Percentiles rank a stretch among this genome's conserved stretches.
Conservation (phyloP, 2,888 invertebrate genomes). For the Galeopsomyia nigrocyanea region DNA sequence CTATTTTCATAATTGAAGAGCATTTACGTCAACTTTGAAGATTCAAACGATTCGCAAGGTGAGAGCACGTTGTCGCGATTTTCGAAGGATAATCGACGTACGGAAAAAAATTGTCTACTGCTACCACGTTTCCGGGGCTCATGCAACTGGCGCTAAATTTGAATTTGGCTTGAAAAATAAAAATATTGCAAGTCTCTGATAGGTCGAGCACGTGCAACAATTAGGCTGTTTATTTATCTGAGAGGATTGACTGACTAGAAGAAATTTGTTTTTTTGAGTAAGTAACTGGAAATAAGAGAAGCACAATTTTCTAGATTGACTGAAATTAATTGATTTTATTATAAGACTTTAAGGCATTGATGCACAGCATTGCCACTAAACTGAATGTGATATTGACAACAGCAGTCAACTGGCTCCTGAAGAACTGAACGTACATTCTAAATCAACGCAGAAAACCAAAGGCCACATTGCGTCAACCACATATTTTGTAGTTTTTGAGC, state of each 20-base stretch:
- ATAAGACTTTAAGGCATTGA: slow-evolving; percentile 27
- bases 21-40: too few species aligned
- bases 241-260: neutral
- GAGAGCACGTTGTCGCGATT: slow-evolving; percentile 26
- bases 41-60: neutral
- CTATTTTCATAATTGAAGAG: too few species aligned
- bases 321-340: slow-evolving; percentile 18
- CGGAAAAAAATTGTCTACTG: slow-evolving; percentile 45
- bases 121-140: slow-evolving; percentile 43
- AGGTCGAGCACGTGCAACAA: too few species aligned
- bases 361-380: slow-evolving; percentile 11
- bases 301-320: neutral
- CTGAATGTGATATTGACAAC: slow-evolving; percentile 38
- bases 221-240: neutral
- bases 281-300: slow-evolving; percentile 18
- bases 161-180: slow-evolving; percentile 3
- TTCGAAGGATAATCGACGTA: neutral
- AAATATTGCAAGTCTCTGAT: too few species aligned
- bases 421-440: slow-evolving; percentile 29
- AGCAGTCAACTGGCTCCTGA: slow-evolving; percentile 1
- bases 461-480: neutral
- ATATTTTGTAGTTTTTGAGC: neutral
- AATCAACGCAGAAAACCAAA: slow-evolving; percentile 22
- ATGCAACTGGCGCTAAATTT: slow-evolving; percentile 37
- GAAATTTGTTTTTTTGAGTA: slow-evolving; percentile 6